These are phyloP conservation scores for Arge pagana DNA, from an alignment of 2,888 invertebrate genomes.

Conservation along the genomic window DNA sequence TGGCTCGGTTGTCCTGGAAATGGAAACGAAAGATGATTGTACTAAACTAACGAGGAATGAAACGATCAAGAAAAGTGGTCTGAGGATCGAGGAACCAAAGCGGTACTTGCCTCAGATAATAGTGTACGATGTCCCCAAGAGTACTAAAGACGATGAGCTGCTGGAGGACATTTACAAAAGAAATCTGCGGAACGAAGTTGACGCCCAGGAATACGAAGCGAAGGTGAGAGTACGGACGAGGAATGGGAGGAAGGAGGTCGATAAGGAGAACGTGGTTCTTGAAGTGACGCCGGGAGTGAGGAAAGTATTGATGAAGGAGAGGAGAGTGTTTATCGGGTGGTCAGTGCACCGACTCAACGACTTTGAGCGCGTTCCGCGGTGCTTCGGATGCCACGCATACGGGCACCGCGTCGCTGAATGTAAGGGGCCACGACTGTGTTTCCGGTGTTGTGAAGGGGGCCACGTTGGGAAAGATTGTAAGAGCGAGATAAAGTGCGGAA, in stretches of 20 bases:
- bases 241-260: neutral
- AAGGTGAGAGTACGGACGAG: no score
- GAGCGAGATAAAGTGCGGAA: neutral
- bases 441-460: conserved; percentile 19
- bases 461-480: conserved; percentile 16
- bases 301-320: neutral
- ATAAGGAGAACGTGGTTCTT: neutral
- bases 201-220: no score
- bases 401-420: conserved; percentile 28
- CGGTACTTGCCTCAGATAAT: no score
- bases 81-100: no score
- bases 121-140: no score
- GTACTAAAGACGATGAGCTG: no score
- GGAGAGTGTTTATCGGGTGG: conserved; percentile 27
- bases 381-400: conserved; percentile 31
- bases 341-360: conserved; percentile 24
- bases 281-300: neutral
- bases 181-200: no score
- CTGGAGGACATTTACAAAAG: no score
- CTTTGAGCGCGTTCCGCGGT: conserved; percentile 23
- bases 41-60: no score
- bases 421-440: conserved; percentile 18
- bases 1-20: no score
- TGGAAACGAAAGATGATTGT: no score
- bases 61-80: no score